Evolutionary conservation across 2,888 invertebrate species (phyloP), one percentile per base, ranked within the genome.

Genomic region (Hydroisotoma schaefferi): DNA sequence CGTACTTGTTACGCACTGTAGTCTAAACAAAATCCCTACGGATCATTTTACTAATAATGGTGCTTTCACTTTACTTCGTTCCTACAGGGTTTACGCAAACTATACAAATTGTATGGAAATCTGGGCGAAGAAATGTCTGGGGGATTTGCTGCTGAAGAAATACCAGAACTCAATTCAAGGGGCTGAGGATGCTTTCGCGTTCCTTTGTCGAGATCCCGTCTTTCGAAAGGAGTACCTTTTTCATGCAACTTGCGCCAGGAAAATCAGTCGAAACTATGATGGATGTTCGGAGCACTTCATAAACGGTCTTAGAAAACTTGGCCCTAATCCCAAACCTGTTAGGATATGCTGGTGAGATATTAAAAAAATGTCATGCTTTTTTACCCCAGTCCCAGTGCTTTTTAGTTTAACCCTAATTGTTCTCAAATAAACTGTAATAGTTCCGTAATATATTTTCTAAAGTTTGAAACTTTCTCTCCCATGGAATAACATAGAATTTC

Each of bases 241-340:
- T 22, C 67, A 71, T 44, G 44, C 63, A 8, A 44, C 22, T 2
- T 71, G 70, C 43, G 66, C 66, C 61, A 60, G 55, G 23, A 57
- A 49, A 51, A 68, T 71, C 23, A 67, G 67, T 3, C 43, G 20
- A 28, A 57, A 63, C 22, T 71, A 68, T 67, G 70, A 71, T 55
- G 61, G 61, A 2, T 71, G 69, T 55, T 63, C 67, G n/a, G 15
- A 48, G n/a, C n/a, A n/a, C n/a, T n/a, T n/a, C n/a, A n/a, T n/a
- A n/a, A n/a, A n/a, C n/a, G n/a, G n/a, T n/a, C n/a, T n/a, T 33
- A 20, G 47, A 48, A 38, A 60, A 62, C 52, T 55, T 63, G 6
- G 25, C 37, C 15, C 33, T 15, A 15, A 33, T 33, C 8, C 15
- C 33, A 33, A 33, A 33, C 33, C 8, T 15, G 15, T 15, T 33